These are phyloP conservation scores for Leptobrachium ailaonicum DNA, from an alignment of 2,113 vertebrate species.

Conservation along the genomic window DNA sequence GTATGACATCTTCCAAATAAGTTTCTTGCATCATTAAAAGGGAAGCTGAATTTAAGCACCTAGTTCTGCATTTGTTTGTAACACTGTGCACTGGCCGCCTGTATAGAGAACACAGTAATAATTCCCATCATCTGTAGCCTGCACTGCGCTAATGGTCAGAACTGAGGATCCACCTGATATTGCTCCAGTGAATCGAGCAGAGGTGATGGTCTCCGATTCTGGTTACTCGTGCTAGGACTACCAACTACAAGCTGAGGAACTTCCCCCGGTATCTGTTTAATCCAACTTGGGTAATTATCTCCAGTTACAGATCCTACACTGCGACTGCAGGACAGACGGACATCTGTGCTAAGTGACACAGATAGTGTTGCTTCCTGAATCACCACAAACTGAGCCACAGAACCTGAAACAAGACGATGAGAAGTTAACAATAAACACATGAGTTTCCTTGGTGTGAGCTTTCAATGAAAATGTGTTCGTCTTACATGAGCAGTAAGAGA, in stretches of 20 bases:
- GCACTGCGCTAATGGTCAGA: constrained; percentile 8
- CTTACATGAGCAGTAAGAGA: too few species aligned
- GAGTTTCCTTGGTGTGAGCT: too few species aligned
- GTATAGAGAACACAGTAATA: constrained; percentile 9
- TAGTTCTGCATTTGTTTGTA: neutral
- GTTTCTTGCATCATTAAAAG: too few species aligned
- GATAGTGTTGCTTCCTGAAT: neutral
- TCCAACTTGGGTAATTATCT: neutral
- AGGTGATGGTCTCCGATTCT: constrained; percentile 12
- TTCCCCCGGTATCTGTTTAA: neutral
- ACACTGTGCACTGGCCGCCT: neutral
- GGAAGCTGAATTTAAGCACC: too few species aligned
- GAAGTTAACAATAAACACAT: too few species aligned
- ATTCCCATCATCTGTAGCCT: neutral
- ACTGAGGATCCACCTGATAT: neutral
- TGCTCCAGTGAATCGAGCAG: constrained; percentile 13
- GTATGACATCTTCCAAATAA: too few species aligned
- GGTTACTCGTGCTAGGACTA: neutral
- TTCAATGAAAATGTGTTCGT: too few species aligned
- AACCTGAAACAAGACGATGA: too few species aligned
- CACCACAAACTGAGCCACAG: constrained; percentile 14
- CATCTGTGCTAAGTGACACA: neutral
- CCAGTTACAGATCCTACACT: constrained; percentile 2
- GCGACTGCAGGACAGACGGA: neutral
- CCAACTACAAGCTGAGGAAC: constrained; percentile 12